Conservation (phyloP, 2,797 vertebrate genomes). For the Anolis apletophallus region DNA sequence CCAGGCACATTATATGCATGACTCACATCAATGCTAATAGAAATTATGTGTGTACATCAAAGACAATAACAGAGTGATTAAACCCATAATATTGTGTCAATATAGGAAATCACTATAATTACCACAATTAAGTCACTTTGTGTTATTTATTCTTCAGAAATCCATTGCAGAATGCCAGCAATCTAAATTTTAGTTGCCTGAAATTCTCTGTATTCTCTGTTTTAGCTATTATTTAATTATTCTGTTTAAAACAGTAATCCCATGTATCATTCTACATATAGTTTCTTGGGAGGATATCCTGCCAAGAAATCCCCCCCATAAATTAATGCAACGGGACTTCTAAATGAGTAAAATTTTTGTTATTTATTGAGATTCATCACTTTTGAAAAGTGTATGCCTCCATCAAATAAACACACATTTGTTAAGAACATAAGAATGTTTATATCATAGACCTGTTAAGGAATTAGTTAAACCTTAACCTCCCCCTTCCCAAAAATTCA, state of each 20-base stretch:
- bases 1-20: background rate
- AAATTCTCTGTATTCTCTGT: background rate
- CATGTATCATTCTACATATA: too few species aligned
- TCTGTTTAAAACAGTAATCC: background rate
- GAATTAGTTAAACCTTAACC: too few species aligned
- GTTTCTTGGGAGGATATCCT: background rate
- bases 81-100: background rate
- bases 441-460: too few species aligned
- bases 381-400: background rate
- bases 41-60: background rate
- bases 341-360: background rate
- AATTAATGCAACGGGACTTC: background rate
- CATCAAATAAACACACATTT: background rate
- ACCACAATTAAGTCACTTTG: background rate
- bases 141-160: background rate
- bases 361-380: background rate
- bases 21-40: background rate
- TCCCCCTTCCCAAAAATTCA: too few species aligned
- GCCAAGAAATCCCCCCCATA: background rate
- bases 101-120: conserved; percentile 1
- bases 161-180: background rate
- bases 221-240: background rate
- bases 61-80: background rate
- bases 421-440: too few species aligned
- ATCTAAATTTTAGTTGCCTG: background rate